Percentiles rank a stretch among this genome's conserved stretches.
phyloP scores from a whole-genome alignment of 2,113 vertebrate genomes.

The Paedocypris sp. region DNA sequence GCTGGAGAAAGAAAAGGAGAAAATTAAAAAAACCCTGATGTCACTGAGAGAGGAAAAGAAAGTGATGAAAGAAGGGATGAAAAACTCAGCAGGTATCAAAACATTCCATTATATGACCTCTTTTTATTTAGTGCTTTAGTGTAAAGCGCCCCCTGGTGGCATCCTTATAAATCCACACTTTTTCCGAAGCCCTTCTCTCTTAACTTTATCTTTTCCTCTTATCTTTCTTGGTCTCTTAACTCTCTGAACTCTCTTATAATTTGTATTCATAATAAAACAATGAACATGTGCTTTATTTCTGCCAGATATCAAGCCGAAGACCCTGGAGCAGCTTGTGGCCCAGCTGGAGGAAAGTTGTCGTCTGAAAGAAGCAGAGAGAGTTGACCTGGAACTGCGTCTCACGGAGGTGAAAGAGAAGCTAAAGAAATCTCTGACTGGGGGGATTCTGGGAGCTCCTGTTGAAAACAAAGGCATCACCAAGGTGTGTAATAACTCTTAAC shows the following conservation, averaged over 20 bases:
- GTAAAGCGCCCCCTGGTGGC: too few relatives aligned
- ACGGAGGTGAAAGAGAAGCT: slow-evolving; percentile 86
- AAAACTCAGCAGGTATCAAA: slow-evolving; percentile 62
- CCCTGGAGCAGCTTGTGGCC: slow-evolving; percentile 64
- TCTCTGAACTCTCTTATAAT: too few relatives aligned
- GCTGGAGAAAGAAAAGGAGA: slow-evolving; percentile 81
- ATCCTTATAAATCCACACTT: too few relatives aligned
- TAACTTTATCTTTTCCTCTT: too few relatives aligned
- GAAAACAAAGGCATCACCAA: slow-evolving; percentile 57
- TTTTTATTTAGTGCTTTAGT: too few relatives aligned
- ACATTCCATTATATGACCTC: too few relatives aligned
- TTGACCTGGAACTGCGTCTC: slow-evolving; percentile 82
- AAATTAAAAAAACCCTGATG: slow-evolving; percentile 66
- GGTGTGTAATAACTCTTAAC: slow-evolving; percentile 25
- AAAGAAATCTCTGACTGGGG: slow-evolving; percentile 84
- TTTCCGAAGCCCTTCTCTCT: too few relatives aligned
- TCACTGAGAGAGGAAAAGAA: slow-evolving; percentile 74
- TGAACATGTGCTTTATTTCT: too few relatives aligned
- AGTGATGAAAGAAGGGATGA: slow-evolving; percentile 72
- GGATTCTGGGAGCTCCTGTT: slow-evolving; percentile 66
- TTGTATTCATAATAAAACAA: too few relatives aligned
- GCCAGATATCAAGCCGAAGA: slow-evolving; percentile 60
- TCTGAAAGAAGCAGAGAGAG: slow-evolving; percentile 75
- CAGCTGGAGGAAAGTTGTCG: slow-evolving; percentile 75
- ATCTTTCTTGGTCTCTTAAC: too few relatives aligned